Conservation (phyloP, 2,113 vertebrate species). For the Paradisaea rubra region DNA sequence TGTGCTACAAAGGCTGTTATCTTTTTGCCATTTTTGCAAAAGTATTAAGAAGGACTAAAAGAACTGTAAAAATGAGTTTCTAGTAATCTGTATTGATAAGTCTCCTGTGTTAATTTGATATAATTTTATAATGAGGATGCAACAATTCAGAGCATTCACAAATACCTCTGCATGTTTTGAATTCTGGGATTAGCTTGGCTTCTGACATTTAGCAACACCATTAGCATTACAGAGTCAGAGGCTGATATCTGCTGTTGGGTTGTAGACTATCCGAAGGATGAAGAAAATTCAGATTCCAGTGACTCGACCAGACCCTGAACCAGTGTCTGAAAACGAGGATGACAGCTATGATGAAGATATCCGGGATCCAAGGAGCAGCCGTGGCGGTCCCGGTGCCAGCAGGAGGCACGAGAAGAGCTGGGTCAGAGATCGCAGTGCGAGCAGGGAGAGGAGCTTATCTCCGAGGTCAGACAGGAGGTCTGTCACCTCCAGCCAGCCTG, state of each 20-base stretch:
- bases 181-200: neutral
- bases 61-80: neutral
- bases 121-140: neutral
- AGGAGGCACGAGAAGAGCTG: slow-evolving; percentile 80
- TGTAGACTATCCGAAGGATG: slow-evolving; percentile 94
- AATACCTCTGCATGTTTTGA: neutral
- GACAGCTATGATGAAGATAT: slow-evolving; percentile 94
- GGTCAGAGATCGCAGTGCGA: slow-evolving; percentile 85
- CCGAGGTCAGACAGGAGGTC: slow-evolving; percentile 89
- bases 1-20: neutral
- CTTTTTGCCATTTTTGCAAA: neutral
- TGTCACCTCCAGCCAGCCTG: slow-evolving; percentile 85
- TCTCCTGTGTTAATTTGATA: neutral
- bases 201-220: neutral
- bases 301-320: slow-evolving; percentile 84
- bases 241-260: neutral
- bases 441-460: slow-evolving; percentile 89
- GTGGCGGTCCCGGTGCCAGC: slow-evolving; percentile 71
- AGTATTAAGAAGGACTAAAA: neutral
- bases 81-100: neutral
- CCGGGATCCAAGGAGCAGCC: slow-evolving; percentile 80
- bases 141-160: neutral
- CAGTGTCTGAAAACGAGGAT: slow-evolving; percentile 89
- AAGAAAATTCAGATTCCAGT: slow-evolving; percentile 94
- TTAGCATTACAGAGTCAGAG: neutral